phyloP scores from a whole-genome alignment of 2,113 vertebrate genomes.

The Apodemus speciosus region DNA sequence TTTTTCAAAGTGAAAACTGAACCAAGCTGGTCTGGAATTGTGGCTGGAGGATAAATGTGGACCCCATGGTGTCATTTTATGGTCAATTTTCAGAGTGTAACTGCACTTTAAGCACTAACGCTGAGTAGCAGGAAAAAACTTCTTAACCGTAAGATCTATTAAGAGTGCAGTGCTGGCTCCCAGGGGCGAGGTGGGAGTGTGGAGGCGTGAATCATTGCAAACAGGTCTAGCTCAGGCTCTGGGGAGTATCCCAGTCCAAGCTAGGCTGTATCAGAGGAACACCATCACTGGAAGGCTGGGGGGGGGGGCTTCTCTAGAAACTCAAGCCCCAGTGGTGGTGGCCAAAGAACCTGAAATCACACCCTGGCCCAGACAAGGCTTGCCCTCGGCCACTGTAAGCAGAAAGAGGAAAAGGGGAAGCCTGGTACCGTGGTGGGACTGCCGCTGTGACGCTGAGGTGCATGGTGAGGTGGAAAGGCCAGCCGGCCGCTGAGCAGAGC shows the following conservation, averaged over 20 bases:
- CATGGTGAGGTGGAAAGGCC: not conserved
- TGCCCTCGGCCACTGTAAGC: not conserved
- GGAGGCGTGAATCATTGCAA: slow-evolving; percentile 76
- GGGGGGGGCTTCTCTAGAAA: not conserved
- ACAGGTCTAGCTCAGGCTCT: slow-evolving; percentile 63
- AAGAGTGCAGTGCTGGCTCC: slow-evolving; percentile 76
- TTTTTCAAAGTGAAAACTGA: slow-evolving; percentile 81
- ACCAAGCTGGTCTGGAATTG: slow-evolving; percentile 77
- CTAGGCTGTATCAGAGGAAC: slow-evolving; percentile 31
- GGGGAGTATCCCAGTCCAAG: slow-evolving; percentile 56
- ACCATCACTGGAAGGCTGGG: not conserved
- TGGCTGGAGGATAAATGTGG: slow-evolving; percentile 78
- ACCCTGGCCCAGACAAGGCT: not conserved
- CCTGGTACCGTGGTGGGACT: not conserved
- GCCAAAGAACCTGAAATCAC: not conserved
- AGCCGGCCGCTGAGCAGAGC: not conserved
- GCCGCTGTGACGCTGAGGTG: not conserved
- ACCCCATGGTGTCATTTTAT: slow-evolving; percentile 82
- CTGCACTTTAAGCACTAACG: slow-evolving; percentile 80
- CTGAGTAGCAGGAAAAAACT: slow-evolving; percentile 81
- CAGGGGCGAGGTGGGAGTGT: slow-evolving; percentile 73
- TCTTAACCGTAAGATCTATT: slow-evolving; percentile 82
- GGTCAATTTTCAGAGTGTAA: slow-evolving; percentile 81
- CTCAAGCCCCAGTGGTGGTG: not conserved
- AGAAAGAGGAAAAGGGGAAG: not conserved